Conservation (phyloP, 2,888 invertebrate genomes). For the Resseliella maxima region DNA sequence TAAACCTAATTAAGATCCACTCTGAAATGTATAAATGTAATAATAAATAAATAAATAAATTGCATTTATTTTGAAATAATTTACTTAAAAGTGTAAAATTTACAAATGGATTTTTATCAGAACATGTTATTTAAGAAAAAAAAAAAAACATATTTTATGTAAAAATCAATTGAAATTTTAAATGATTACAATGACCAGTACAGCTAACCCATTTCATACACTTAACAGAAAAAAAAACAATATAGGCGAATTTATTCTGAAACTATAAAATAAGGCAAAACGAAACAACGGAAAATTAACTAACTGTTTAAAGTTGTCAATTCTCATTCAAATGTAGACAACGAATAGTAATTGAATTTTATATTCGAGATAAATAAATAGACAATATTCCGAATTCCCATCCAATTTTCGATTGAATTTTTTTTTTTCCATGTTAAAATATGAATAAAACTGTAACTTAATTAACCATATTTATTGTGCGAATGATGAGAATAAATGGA, state of each 20-base stretch:
- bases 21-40: neutral
- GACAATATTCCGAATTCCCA: neutral
- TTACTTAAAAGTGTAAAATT: too few species aligned
- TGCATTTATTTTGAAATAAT: too few species aligned
- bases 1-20: neutral
- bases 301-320: neutral
- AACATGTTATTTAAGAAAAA: too few species aligned
- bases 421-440: neutral
- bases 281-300: too few species aligned
- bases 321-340: slow-evolving; percentile 9
- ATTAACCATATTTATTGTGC: slow-evolving; percentile 17
- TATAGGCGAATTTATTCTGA: neutral
- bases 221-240: too few species aligned
- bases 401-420: neutral
- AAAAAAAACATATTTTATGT: neutral
- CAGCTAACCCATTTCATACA: too few species aligned
- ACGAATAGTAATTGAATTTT: slow-evolving; percentile 16
- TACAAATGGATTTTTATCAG: too few species aligned
- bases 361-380: neutral
- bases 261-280: too few species aligned
- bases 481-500: neutral
- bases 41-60: neutral
- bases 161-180: neutral
- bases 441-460: slow-evolving; percentile 30
- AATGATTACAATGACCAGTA: neutral